Base-by-base conservation (phyloP, 2,888 invertebrate genomes). In the Hypomecis punctinalis region DNA sequence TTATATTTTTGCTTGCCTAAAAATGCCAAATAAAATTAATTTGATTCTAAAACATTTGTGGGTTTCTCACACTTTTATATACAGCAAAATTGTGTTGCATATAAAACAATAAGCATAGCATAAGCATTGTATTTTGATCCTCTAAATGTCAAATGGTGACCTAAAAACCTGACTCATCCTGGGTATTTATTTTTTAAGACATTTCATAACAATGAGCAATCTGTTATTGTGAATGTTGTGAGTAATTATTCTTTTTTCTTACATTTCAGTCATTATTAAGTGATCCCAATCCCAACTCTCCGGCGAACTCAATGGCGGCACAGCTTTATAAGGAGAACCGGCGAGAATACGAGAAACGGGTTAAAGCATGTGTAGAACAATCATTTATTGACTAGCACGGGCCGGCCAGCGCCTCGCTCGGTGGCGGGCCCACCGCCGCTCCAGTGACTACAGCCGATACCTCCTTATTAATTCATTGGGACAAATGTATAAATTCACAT, bases 281-380 rank as follows among this genome's bases (percentile, higher is more conserved):
- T 95, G 99, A 99, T 94, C 99, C 99, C 71, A 99, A 99, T 94
- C 99, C 99, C 76, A 99, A 99, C 94, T 99, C 99, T 78, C 99
- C 99, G 83, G 99, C 99, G 79, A 99, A 99, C 93, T 99, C 98
- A 79, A 97, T 98, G 96, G 99, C 99, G 84, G 99, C 99, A 77
- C 99, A 99, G 94, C 95, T 99, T 84, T 99, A 99, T 94, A 99
- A 99, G 95, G 99, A 99, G 94, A 99, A 99, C 92, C 96, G 99
- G 83, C 95, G 99, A 84, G 99, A 99, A 94, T 99, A 99, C 92
- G 99, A 99, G 94, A 99, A 99, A 94, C 96, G 98, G 94, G 99
- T 99, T 86, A 98, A 98, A 95, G 98, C 98, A 85, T 98, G 99
- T 93, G 99, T 99, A 88, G 99, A 99, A 95, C 99, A 99, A 94